Conservation (phyloP, 2,113 vertebrate genomes). For the Megaceryle maxima region DNA sequence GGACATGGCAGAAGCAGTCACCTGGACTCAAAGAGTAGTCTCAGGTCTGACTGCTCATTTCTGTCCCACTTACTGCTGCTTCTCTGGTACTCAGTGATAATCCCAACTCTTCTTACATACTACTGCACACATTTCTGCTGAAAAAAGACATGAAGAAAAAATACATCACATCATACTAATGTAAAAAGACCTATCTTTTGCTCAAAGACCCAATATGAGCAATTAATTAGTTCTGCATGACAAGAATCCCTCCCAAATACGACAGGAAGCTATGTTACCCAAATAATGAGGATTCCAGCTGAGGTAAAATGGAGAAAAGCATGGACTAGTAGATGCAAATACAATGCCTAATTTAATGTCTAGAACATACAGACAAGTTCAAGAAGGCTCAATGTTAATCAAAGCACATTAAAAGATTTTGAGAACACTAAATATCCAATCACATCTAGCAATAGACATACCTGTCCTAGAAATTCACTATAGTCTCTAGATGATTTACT, state of each 20-base stretch:
- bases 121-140: neutral
- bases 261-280: conserved; percentile 29
- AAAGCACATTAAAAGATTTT: conserved; percentile 6
- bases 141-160: neutral
- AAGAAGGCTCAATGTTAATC: conserved; percentile 19
- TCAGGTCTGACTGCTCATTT: neutral
- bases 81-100: neutral
- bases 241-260: conserved; percentile 26
- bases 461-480: conserved; percentile 25
- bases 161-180: neutral
- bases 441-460: neutral
- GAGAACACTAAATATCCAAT: conserved; percentile 5
- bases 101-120: neutral
- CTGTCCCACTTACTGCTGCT: neutral
- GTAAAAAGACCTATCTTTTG: neutral
- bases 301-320: neutral
- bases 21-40: neutral
- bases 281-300: conserved; percentile 34
- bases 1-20: neutral
- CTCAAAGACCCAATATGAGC: neutral
- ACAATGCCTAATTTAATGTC: neutral
- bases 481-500: neutral
- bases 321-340: neutral
- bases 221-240: conserved; percentile 31
- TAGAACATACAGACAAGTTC: neutral